These are phyloP conservation scores for Forbesichthys agassizii DNA, from an alignment of 2,113 vertebrate species.

Conservation along the genomic window DNA sequence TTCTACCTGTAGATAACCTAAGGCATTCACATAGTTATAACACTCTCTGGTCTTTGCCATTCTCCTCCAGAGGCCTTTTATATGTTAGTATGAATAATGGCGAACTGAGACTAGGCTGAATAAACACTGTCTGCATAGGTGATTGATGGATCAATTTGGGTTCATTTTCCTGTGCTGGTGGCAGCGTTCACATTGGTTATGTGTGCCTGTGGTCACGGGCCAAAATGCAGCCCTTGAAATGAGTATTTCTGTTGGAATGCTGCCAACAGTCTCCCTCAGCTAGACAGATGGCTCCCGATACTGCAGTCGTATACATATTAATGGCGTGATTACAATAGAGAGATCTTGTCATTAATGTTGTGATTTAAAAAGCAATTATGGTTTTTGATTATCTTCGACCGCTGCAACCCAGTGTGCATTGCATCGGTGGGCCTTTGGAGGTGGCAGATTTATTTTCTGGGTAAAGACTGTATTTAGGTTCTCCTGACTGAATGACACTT, in stretches of 20 bases:
- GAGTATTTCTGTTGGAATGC: conserved; percentile 51
- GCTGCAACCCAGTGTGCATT: conserved; percentile 50
- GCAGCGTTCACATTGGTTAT: conserved; percentile 60
- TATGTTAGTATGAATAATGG: conserved; percentile 56
- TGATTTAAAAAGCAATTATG: conserved; percentile 80
- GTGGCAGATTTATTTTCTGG: conserved; percentile 64
- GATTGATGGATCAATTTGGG: conserved; percentile 70
- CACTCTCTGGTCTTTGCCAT: conserved; percentile 23
- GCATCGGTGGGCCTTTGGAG: conserved; percentile 47
- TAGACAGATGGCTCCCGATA: conserved; percentile 73
- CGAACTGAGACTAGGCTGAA: conserved; percentile 55
- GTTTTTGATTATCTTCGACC: conserved; percentile 71
- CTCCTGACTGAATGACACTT: conserved; percentile 68
- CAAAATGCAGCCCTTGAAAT: conserved; percentile 66
- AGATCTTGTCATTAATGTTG: conserved; percentile 76
- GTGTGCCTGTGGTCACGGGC: conserved; percentile 47
- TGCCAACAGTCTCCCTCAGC: conserved; percentile 45
- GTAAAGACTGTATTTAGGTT: conserved; percentile 50
- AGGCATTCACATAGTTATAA: conserved; percentile 53
- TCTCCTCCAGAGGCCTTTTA: conserved; percentile 34
- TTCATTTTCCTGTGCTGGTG: conserved; percentile 38
- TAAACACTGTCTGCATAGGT: conserved; percentile 61
- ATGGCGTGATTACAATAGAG: conserved; percentile 75
- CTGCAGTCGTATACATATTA: conserved; percentile 75
- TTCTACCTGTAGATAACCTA: conserved; percentile 66